phyloP scores from a whole-genome alignment of 2,797 vertebrate species.

The Hippocampus kuda region DNA sequence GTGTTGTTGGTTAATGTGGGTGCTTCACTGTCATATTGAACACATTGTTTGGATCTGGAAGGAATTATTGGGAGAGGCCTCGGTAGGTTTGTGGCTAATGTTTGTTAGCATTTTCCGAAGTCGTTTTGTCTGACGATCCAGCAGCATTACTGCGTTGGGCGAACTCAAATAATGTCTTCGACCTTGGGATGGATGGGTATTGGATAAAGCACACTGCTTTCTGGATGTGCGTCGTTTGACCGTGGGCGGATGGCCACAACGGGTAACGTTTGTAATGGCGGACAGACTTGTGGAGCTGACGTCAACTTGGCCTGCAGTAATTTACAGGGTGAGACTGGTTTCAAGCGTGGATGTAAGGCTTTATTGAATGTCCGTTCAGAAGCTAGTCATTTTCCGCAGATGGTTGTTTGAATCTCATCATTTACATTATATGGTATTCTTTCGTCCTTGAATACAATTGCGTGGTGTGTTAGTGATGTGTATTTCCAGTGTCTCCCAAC shows the following conservation, averaged over 20 bases:
- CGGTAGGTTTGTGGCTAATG: background rate
- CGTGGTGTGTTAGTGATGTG: too few species aligned
- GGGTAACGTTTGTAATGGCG: background rate
- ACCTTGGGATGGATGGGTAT: background rate
- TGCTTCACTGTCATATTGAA: background rate
- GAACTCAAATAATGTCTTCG: background rate
- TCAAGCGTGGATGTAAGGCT: background rate
- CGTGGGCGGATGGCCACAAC: background rate
- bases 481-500: too few species aligned
- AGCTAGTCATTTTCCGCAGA: background rate
- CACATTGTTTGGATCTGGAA: background rate
- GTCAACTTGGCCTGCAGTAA: background rate
- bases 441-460: too few species aligned
- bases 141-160: background rate
- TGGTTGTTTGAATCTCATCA: background rate
- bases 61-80: background rate
- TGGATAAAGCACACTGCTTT: background rate
- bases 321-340: background rate
- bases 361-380: background rate
- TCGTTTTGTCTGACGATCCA: background rate
- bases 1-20: background rate
- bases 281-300: background rate
- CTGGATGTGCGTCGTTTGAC: background rate
- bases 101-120: constrained; percentile 1
- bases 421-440: too few species aligned